Percentiles rank a stretch among this genome's conserved stretches.
phyloP scores from a whole-genome alignment of 2,797 vertebrate species.

The Falco concolor region DNA sequence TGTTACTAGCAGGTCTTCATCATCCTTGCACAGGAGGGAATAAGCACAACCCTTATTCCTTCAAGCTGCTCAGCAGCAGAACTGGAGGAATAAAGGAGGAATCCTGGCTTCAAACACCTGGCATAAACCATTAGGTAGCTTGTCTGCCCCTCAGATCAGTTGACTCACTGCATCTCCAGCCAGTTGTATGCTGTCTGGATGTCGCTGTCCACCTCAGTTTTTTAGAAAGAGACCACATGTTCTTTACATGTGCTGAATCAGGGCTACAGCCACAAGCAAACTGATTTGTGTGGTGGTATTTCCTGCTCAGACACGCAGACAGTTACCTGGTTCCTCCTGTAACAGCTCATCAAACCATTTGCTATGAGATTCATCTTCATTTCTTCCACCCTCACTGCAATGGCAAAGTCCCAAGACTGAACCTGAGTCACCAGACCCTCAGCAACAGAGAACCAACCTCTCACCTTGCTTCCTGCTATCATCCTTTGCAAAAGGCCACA shows the following conservation, averaged over 20 bases:
- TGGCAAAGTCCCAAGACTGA: not conserved
- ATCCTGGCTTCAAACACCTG: not conserved
- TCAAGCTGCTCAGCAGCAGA: not conserved
- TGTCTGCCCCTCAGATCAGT: not conserved
- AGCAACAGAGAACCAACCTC: not conserved
- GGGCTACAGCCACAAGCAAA: not conserved
- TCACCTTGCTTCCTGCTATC: not conserved
- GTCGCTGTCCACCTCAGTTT: not conserved
- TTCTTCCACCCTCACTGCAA: not conserved
- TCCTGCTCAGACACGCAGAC: not conserved
- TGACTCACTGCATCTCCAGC: not conserved
- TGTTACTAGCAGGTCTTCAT: not conserved
- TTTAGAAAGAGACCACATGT: not conserved
- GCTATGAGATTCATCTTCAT: not conserved
- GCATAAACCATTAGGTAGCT: not conserved
- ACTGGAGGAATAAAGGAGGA: not conserved
- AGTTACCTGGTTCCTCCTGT: not conserved
- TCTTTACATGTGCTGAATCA: not conserved
- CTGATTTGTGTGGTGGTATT: not conserved
- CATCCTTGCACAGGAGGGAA: not conserved
- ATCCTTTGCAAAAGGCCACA: not conserved
- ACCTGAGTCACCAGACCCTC: not conserved
- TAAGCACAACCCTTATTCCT: not conserved
- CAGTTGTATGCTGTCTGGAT: not conserved
- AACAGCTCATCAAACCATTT: not conserved